Percentiles rank a stretch among this genome's conserved stretches.
Evolutionary conservation across 2,888 invertebrate genomes (phyloP).

Genomic region (Dorcus parallelipipedus): DNA sequence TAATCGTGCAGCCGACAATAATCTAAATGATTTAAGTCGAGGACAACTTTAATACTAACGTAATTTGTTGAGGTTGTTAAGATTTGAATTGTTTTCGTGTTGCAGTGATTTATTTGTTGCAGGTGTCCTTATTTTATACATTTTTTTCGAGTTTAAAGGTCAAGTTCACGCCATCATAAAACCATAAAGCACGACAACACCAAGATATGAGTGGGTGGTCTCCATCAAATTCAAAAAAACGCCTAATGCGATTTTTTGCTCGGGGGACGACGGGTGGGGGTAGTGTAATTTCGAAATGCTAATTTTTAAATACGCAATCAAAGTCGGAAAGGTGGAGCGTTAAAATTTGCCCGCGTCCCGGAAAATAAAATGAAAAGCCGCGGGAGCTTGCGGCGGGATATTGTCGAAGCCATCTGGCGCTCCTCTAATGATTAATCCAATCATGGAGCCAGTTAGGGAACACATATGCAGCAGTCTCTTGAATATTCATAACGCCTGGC

Average conservation of each 20-base stretch:
- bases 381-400: background rate
- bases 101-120: too few relatives aligned
- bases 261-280: background rate
- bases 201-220: too few relatives aligned
- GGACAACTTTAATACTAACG: too few relatives aligned
- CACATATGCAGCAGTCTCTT: constrained; percentile 15
- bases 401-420: constrained; percentile 16
- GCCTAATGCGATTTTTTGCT: background rate
- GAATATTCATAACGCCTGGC: constrained; percentile 15
- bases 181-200: too few relatives aligned
- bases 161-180: too few relatives aligned
- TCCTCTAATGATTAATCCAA: constrained; percentile 20
- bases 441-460: constrained; percentile 19
- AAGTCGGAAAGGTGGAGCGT: background rate
- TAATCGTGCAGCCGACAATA: too few relatives aligned
- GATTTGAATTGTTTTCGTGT: too few relatives aligned
- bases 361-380: background rate
- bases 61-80: too few relatives aligned
- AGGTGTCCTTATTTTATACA: too few relatives aligned
- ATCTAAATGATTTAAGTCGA: too few relatives aligned
- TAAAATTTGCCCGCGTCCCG: background rate
- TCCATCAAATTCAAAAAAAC: background rate
- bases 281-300: background rate
- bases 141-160: too few relatives aligned
- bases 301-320: constrained; percentile 2